Base-by-base conservation (phyloP, 92 coral and sea anemone genomes). In the Porites lobata region DNA sequence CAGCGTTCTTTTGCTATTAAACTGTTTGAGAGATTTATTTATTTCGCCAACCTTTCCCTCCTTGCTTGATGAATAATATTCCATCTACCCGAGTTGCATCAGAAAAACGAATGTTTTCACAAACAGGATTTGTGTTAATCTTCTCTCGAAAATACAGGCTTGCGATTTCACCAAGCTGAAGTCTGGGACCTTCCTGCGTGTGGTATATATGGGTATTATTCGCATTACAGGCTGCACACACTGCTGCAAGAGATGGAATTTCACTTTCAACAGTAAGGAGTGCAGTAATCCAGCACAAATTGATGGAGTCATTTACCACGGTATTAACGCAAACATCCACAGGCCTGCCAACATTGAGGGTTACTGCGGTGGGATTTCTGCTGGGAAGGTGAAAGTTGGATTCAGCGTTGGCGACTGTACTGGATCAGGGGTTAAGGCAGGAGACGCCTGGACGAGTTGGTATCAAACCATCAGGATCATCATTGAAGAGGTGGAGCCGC, bases 271-370 rank as follows among this genome's bases (percentile, higher is more conserved):
- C 63, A 47, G 80, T 12, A 64, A 47, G 2, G 88, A 85, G 61
- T 85, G 88, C 62, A 22, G 51, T 14, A 62, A 75, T 1, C 88
- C 88, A 17, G 52, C 78, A 14, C 75, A 76, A 17, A 75, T 85
- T 74, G 88, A 85, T 29, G 88, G 79, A 18, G 47, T 74, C 32
- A 15, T 85, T 59, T 85, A 65, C 32, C 72, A 74, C 4, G 63
- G 65, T 51, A 43, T 15, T 11, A 63, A 47, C 64, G n/a, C 13
- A 24, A 61, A 84, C 57, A 63, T 84, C 20, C 88, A 84, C 29
- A 79, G 88, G 26, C 77, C 88, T 38, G 57, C 57, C n/a, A 84
- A 79, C 69, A 80, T 84, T 51, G 88, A 84, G 88, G 88, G 88
- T 62, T 84, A 84, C 75, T 84, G 88, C 75, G 88, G 88, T 69